phyloP scores from a whole-genome alignment of 2,888 invertebrate species.

The Amiota minor region DNA sequence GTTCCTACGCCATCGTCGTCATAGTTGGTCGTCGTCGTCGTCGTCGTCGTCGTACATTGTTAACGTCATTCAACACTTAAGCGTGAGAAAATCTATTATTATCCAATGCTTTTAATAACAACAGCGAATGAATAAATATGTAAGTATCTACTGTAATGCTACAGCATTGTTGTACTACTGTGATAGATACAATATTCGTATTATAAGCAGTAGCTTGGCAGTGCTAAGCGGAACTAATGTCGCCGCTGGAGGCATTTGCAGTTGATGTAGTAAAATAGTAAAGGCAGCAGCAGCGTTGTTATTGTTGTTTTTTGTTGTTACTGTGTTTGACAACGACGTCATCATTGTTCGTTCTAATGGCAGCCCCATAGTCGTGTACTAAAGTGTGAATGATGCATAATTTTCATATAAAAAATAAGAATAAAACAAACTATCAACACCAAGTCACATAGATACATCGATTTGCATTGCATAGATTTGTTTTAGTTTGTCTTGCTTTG shows the following conservation, averaged over 20 bases:
- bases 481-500: background rate
- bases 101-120: conserved; percentile 45
- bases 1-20: background rate
- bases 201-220: conserved; percentile 44
- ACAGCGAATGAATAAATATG: conserved; percentile 1
- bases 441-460: background rate
- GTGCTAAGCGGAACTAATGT: conserved; percentile 60
- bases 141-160: no score
- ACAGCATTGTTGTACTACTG: no score
- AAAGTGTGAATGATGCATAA: conserved; percentile 30
- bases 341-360: conserved; percentile 14
- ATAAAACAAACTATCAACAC: background rate
- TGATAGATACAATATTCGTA: background rate
- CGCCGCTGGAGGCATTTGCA: background rate
- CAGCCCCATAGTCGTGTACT: background rate
- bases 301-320: background rate
- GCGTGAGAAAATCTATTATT: conserved; percentile 69
- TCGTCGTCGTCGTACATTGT: conserved; percentile 58
- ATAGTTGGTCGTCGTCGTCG: background rate
- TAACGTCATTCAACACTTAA: conserved; percentile 63
- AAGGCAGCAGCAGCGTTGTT: background rate
- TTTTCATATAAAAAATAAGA: conserved; percentile 13
- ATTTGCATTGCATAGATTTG: background rate
- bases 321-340: conserved; percentile 9
- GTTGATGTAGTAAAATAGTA: background rate